These are phyloP conservation scores for Lipotes vexillifer DNA, from an alignment of 2,113 vertebrate species.

Conservation along the genomic window DNA sequence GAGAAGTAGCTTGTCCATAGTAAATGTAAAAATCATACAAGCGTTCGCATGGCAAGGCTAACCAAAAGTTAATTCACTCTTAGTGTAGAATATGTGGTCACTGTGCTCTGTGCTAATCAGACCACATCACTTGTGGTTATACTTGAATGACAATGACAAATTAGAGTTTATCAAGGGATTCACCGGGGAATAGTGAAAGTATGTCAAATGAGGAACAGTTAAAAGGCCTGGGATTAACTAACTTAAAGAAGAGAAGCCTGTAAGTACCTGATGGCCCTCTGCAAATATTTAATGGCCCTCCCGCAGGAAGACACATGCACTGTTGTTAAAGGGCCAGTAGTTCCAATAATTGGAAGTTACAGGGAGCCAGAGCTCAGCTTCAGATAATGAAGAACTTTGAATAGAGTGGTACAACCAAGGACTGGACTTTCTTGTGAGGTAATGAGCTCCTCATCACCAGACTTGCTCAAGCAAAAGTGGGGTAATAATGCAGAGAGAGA, in stretches of 20 bases:
- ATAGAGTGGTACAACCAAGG: background rate
- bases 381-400: background rate
- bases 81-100: background rate
- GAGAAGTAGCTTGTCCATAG: background rate
- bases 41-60: background rate
- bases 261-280: background rate
- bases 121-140: background rate
- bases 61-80: background rate
- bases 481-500: background rate
- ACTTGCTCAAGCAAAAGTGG: background rate
- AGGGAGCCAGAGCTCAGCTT: background rate
- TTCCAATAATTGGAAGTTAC: background rate
- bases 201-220: conserved; percentile 21
- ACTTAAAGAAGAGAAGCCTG: background rate
- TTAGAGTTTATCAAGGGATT: conserved; percentile 12
- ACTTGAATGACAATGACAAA: conserved; percentile 7
- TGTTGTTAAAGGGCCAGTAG: background rate
- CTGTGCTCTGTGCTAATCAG: background rate
- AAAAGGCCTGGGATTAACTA: background rate
- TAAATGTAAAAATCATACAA: background rate
- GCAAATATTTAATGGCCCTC: background rate
- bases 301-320: background rate
- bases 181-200: conserved; percentile 17
- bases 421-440: background rate
- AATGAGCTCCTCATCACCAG: background rate